These are phyloP conservation scores for Mormyrus hasselquistii DNA, from an alignment of 2,797 vertebrate species.

Conservation along the genomic window DNA sequence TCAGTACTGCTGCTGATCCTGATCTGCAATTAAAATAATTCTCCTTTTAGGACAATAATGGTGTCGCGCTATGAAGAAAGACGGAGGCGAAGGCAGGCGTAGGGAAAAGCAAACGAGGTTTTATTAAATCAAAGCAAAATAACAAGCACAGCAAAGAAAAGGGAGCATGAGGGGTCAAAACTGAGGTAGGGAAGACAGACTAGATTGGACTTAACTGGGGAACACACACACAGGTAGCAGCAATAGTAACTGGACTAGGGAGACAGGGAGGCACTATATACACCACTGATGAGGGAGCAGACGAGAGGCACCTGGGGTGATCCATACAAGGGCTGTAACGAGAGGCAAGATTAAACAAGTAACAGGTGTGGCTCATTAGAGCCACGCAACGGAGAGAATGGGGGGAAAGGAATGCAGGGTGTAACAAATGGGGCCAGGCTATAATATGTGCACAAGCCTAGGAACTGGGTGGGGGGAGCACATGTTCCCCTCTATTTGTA, in stretches of 20 bases:
- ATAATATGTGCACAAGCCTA: background rate
- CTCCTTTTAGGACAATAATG: background rate
- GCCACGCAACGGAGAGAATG: background rate
- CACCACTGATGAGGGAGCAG: background rate
- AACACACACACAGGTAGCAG: background rate
- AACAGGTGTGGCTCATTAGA: no score
- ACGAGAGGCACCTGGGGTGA: background rate
- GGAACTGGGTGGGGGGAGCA: background rate
- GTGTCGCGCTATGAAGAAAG: background rate
- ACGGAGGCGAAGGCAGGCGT: background rate
- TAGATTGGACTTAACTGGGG: background rate
- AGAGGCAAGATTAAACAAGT: background rate
- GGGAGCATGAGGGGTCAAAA: background rate
- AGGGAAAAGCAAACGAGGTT: background rate
- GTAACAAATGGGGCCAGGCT: background rate
- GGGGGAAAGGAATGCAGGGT: background rate
- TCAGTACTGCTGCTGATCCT: background rate
- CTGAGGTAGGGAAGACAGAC: background rate
- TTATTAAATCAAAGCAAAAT: background rate
- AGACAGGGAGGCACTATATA: background rate
- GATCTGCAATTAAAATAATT: background rate
- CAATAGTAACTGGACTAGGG: background rate
- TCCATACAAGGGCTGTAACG: background rate
- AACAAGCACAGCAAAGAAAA: background rate
- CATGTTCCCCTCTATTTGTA: background rate